Conservation (phyloP, 2,888 invertebrate species). For the Polyommatus icarus region DNA sequence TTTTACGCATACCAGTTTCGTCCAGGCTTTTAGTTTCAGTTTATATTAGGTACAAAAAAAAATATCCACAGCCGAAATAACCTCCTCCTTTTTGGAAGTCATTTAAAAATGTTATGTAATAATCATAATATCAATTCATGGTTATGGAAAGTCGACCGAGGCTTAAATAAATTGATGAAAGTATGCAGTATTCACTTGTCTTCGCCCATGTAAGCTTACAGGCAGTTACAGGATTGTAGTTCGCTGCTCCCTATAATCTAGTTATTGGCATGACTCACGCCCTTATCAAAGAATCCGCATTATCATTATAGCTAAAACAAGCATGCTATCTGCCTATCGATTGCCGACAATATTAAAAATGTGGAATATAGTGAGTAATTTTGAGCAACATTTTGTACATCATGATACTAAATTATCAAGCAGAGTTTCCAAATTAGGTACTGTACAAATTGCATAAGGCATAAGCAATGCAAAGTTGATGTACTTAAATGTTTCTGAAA, state of each 20-base stretch:
- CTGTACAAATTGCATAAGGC: not conserved
- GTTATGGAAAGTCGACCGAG: not conserved
- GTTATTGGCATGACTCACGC: not conserved
- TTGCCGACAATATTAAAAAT: not conserved
- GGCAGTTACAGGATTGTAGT: constrained; percentile 3
- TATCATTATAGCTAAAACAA: not conserved
- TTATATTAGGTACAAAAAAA: too few species aligned
- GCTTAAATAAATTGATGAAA: not conserved
- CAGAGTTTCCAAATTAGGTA: too few species aligned
- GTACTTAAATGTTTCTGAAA: not conserved
- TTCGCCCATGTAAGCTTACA: not conserved
- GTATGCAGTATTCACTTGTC: not conserved
- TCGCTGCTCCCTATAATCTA: constrained; percentile 11
- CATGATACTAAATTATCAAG: too few species aligned
- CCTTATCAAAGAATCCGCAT: not conserved
- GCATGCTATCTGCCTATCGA: not conserved
- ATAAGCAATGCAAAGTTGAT: not conserved
- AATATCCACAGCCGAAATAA: too few species aligned
- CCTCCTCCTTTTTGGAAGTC: too few species aligned
- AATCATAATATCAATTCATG: too few species aligned
- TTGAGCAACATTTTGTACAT: too few species aligned
- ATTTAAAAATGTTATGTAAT: too few species aligned
- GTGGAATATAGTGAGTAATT: not conserved
- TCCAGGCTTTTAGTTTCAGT: too few species aligned
- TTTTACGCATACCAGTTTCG: too few species aligned